phyloP scores from a whole-genome alignment of 1,140 invertebrate species.

The Anoplolepis gracilipes region DNA sequence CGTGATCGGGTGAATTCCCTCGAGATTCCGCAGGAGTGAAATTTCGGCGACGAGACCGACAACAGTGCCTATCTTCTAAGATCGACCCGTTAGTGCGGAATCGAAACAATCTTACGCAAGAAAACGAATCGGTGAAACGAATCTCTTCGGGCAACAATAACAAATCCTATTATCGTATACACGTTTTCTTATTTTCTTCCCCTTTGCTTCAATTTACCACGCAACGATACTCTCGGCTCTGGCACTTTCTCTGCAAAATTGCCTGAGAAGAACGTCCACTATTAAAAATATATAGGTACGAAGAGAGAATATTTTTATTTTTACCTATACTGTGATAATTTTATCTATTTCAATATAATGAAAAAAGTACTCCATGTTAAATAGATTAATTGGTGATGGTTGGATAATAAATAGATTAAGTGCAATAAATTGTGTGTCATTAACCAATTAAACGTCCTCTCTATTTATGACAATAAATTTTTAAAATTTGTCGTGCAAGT shows the following conservation, averaged over 20 bases:
- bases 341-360: neutral
- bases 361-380: neutral
- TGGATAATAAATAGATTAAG: neutral
- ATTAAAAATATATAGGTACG: neutral
- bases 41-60: neutral
- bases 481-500: neutral
- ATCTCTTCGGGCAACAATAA: slow-evolving; percentile 4
- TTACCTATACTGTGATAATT: neutral
- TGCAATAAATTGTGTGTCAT: neutral
- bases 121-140: slow-evolving; percentile 21
- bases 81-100: slow-evolving; percentile 27
- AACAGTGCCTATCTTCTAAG: slow-evolving; percentile 12
- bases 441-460: neutral
- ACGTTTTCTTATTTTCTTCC: neutral
- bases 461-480: neutral
- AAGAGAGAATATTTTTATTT: neutral
- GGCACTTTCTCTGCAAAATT: neutral
- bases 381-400: neutral
- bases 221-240: neutral
- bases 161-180: neutral
- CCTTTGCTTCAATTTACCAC: neutral
- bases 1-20: neutral
- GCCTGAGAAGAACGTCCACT: neutral
- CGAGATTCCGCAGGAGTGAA: neutral
- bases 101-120: neutral